Evolutionary conservation across 23 tunicate species (phyloP).

Genomic region (Styela plicata): DNA sequence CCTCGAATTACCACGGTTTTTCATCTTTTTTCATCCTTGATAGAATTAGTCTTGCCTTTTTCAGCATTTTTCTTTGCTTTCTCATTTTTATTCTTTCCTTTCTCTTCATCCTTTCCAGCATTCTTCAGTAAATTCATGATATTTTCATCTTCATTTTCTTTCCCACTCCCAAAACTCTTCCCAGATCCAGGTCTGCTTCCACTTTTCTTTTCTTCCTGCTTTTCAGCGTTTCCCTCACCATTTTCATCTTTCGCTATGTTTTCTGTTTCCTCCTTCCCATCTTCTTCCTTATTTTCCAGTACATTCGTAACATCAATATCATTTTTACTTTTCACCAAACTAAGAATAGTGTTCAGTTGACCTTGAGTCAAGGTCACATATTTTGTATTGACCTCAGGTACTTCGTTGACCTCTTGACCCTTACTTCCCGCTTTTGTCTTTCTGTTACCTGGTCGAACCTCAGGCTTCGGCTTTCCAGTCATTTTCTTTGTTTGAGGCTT

Average conservation of each 20-base stretch:
- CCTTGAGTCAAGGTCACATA: conserved; percentile 87
- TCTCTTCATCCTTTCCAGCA: neutral
- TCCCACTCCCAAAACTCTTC: neutral
- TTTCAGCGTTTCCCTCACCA: conserved; percentile 1
- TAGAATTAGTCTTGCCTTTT: conserved; percentile 3
- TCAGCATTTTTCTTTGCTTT: conserved; percentile 39
- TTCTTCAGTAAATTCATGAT: conserved; percentile 19
- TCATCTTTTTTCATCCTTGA: neutral
- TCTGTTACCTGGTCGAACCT: neutral
- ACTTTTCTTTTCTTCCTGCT: neutral
- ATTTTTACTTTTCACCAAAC: conserved; percentile 71
- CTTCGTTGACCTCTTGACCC: conserved; percentile 4
- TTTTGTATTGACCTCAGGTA: conserved; percentile 37
- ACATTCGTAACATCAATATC: conserved; percentile 64
- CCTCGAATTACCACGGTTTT: neutral
- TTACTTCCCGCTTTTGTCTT: neutral
- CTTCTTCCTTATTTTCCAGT: conserved; percentile 28
- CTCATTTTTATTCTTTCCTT: neutral
- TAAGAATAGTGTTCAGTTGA: conserved; percentile 73
- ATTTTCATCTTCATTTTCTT: neutral
- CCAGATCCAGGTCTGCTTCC: neutral
- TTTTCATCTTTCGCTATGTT: neutral
- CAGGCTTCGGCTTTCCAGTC: neutral
- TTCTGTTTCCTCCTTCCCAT: conserved; percentile 3
- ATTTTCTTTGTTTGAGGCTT: neutral